Conservation (phyloP, 2,797 vertebrate genomes). For the Nannoperca obscura region DNA sequence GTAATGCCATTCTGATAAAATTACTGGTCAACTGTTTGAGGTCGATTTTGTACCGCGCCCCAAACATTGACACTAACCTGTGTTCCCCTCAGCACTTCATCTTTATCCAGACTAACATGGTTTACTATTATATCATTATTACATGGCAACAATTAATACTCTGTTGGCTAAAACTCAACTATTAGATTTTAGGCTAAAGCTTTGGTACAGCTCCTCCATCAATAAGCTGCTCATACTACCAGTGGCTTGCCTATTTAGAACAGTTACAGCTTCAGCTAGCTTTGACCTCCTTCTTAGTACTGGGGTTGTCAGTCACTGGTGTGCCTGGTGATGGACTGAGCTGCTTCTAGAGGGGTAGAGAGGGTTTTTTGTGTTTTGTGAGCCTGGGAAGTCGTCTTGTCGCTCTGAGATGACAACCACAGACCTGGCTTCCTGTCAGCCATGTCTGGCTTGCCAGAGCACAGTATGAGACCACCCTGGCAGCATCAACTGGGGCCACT, state of each 20-base stretch:
- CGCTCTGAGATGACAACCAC: slow-evolving; percentile 66
- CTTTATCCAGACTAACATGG: slow-evolving; percentile 27
- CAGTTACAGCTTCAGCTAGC: slow-evolving; percentile 57
- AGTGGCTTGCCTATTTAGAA: slow-evolving; percentile 54
- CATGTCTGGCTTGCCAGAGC: slow-evolving; percentile 55
- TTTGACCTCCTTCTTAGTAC: slow-evolving; percentile 66
- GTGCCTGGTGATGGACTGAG: slow-evolving; percentile 46
- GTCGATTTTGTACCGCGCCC: neutral
- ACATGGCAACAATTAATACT: slow-evolving; percentile 54
- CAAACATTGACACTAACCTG: slow-evolving; percentile 1
- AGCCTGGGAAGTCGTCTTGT: slow-evolving; percentile 68
- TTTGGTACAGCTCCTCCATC: slow-evolving; percentile 41
- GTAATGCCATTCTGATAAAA: neutral
- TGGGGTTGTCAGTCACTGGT: slow-evolving; percentile 48
- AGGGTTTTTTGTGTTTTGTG: slow-evolving; percentile 35
- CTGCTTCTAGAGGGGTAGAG: slow-evolving; percentile 55
- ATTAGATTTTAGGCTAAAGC: slow-evolving; percentile 66
- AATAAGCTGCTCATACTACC: slow-evolving; percentile 64
- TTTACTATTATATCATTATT: slow-evolving; percentile 36
- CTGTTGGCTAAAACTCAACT: slow-evolving; percentile 60
- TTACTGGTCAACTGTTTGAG: slow-evolving; percentile 1
- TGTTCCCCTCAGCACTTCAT: slow-evolving; percentile 12
- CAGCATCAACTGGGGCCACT: slow-evolving; percentile 55
- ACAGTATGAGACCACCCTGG: slow-evolving; percentile 66
- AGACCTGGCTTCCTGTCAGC: slow-evolving; percentile 72